These are phyloP conservation scores for Triops longicaudatus DNA, from an alignment of 1,140 invertebrate genomes.

Conservation along the genomic window DNA sequence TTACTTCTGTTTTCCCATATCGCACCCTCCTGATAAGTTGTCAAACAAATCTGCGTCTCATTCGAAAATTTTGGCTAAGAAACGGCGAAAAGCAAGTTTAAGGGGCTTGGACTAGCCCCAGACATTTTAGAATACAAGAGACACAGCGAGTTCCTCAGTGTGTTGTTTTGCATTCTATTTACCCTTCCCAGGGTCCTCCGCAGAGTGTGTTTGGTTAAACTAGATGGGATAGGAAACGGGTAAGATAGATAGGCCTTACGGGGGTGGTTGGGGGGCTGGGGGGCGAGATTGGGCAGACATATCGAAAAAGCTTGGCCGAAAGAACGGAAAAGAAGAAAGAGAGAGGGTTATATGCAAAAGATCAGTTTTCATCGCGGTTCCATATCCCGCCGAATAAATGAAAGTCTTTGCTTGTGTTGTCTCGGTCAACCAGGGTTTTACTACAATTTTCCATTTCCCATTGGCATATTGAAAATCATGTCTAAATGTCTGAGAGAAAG, in stretches of 20 bases:
- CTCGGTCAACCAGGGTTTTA: neutral
- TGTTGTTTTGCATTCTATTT: conserved; percentile 9
- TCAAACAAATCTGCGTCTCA: conserved; percentile 11
- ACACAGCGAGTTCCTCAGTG: neutral
- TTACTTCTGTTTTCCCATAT: neutral
- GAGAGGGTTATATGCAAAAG: conserved; percentile 17
- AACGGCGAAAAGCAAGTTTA: neutral
- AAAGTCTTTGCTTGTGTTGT: neutral
- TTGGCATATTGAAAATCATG: neutral
- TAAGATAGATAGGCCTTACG: conserved; percentile 31
- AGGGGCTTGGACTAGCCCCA: neutral
- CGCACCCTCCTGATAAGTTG: conserved; percentile 5
- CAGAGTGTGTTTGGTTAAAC: conserved; percentile 7
- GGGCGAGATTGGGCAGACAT: conserved; percentile 17
- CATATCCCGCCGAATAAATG: neutral
- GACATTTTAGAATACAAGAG: neutral
- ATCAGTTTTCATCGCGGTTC: conserved; percentile 9
- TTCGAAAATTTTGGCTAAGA: neutral
- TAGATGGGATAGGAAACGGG: conserved; percentile 29
- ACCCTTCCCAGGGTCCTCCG: neutral
- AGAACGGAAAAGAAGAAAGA: conserved; percentile 24
- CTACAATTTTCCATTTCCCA: neutral
- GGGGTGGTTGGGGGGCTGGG: conserved; percentile 19
- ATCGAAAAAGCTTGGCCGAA: conserved; percentile 8
- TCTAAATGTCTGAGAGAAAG: neutral